A percentile compares a stretch with the other conserved stretches of the same genome.
phyloP scores from a whole-genome alignment of 2,797 vertebrate species.

The Kryptolebias ocellatus region DNA sequence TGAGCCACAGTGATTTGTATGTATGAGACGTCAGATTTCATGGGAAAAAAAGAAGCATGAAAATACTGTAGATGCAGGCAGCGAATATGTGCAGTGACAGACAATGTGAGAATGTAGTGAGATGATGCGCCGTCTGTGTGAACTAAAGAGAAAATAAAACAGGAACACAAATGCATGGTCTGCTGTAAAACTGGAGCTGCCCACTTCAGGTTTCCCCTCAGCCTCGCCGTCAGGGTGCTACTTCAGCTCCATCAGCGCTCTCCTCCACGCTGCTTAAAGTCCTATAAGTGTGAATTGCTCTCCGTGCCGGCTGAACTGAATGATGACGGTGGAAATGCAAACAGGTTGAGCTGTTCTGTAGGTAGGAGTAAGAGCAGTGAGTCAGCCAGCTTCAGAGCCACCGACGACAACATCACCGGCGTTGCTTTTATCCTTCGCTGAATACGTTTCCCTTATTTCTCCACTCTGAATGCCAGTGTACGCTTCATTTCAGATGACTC shows the following conservation, averaged over 20 bases:
- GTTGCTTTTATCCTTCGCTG: constrained; percentile 14
- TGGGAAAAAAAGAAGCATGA: constrained; percentile 9
- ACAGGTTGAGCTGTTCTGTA: constrained; percentile 31
- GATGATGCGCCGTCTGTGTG: constrained; percentile 5
- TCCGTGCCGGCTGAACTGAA: not conserved
- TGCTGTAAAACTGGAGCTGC: constrained; percentile 4
- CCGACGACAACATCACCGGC: constrained; percentile 30
- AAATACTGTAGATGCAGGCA: constrained; percentile 2
- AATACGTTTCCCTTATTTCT: constrained; percentile 20
- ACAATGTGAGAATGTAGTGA: constrained; percentile 7
- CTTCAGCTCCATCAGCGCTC: not conserved
- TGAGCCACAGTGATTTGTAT: not conserved
- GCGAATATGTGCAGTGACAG: not conserved
- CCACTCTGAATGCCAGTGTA: constrained; percentile 17
- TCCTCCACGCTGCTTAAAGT: not conserved
- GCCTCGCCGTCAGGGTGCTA: not conserved
- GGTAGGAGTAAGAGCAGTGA: constrained; percentile 60
- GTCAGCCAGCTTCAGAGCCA: constrained; percentile 45
- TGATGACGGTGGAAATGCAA: constrained; percentile 31
- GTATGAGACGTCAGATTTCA: constrained; percentile 3
- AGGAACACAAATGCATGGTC: constrained; percentile 8
- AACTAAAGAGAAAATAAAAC: constrained; percentile 8
- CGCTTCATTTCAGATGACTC: constrained; percentile 46
- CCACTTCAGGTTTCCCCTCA: constrained; percentile 7
- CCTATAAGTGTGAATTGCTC: not conserved